Evolutionary conservation across 37 sponge, comb jelly and placozoan species (phyloP), one percentile per base, ranked within the genome.

Genomic region (Theonella swinhoei): DNA sequence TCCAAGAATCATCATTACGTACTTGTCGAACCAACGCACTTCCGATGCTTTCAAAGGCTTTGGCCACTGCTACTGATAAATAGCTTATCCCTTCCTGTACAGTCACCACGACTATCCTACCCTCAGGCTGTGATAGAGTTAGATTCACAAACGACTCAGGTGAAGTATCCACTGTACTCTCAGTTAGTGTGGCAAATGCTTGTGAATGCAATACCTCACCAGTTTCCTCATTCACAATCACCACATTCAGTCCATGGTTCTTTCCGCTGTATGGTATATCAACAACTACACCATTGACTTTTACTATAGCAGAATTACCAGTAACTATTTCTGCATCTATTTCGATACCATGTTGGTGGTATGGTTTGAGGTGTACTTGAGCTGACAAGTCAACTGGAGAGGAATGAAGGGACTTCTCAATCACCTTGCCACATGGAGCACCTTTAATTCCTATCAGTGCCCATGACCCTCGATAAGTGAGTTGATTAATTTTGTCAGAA

Each of bases 361-460:
- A 65, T 29, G 66, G n/a, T n/a, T 65, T 23, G 24, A 65, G 66
- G 5, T 65, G 25, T 26, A 65, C 66, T 65, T 20, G 66, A 65
- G 66, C 30, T 8, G 66, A 65, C 5, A 65, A 4, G 5, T 65
- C n/a, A 11, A 20, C 66, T 19, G 60, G 11, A 23, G 66, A 65
- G 7, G 66, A 29, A 24, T 4, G 7, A 7, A 11, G 5, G 5
- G 30, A 29, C 66, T 24, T 65, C n/a, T 65, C 66, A 20, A 65
- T 65, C 19, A n/a, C 66, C 19, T 65, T 8, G 7, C n/a, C n/a
- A 29, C 5, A n/a, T 7, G 25, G 66, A 4, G 19, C 25, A 65
- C 66, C 66, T 20, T 65, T 65, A 5, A 65, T n/a, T 29, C 66
- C 66, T 23, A 65, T 65, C n/a, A 65, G 25, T 65, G 66, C 66